Evolutionary conservation across 1,140 invertebrate genomes (phyloP).

Genomic region (Cryptotermes secundus): DNA sequence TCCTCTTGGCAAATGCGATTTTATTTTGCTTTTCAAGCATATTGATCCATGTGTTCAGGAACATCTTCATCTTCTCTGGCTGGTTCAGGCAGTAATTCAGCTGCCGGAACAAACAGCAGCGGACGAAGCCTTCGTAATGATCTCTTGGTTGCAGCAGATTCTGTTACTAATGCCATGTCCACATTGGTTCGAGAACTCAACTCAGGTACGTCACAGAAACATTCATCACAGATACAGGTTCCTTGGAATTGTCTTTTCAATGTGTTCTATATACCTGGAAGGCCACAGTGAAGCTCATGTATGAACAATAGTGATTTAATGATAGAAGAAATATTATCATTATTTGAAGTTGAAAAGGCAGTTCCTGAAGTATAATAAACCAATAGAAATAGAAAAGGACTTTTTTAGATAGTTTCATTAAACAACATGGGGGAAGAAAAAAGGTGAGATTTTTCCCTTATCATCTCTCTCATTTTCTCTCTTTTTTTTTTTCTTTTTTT

Average conservation of each 20-base stretch:
- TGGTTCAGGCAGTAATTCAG: conserved; percentile 27
- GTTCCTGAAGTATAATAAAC: too few species aligned
- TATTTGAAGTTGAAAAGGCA: too few species aligned
- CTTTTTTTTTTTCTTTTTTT: background rate
- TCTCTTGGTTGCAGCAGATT: conserved; percentile 88
- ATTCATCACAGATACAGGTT: too few species aligned
- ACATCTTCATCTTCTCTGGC: conserved; percentile 25
- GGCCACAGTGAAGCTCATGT: too few species aligned
- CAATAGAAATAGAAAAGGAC: too few species aligned
- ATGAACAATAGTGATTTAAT: too few species aligned
- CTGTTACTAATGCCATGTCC: conserved; percentile 95
- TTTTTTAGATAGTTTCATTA: background rate
- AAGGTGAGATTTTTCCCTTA: conserved; percentile 2
- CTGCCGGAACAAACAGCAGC: conserved; percentile 41
- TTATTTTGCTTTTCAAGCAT: too few species aligned
- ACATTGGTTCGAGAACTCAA: conserved; percentile 92
- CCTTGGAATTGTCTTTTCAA: too few species aligned
- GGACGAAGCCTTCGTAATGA: conserved; percentile 76
- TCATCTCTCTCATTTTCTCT: background rate
- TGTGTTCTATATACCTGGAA: too few species aligned
- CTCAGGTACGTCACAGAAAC: conserved; percentile 58
- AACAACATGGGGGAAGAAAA: conserved; percentile 7
- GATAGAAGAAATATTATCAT: too few species aligned
- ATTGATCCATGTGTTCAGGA: background rate
- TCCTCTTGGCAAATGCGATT: too few species aligned